Evolutionary conservation across 2,888 invertebrate species (phyloP).

Genomic region (Toxonevra muliebris): DNA sequence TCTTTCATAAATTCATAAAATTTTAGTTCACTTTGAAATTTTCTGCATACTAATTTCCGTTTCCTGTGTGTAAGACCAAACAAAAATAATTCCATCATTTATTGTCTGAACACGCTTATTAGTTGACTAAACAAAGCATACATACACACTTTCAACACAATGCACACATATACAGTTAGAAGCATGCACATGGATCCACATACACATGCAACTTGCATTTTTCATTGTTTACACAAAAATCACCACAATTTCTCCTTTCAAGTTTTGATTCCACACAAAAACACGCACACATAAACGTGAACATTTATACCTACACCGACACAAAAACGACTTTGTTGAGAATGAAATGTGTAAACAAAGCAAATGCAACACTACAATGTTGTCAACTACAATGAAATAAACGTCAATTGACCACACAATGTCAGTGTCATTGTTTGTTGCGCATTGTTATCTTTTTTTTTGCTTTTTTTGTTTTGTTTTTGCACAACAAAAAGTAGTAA

Average conservation of each 20-base stretch:
- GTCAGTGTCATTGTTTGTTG: conserved; percentile 43
- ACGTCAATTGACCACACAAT: conserved; percentile 51
- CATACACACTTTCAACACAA: neutral
- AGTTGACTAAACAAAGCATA: conserved; percentile 7
- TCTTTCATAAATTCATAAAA: too few relatives aligned
- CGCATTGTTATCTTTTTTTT: conserved; percentile 12
- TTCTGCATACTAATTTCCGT: too few relatives aligned
- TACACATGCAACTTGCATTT: conserved; percentile 15
- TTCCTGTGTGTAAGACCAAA: too few relatives aligned
- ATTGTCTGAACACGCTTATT: conserved; percentile 25
- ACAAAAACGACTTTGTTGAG: conserved; percentile 10
- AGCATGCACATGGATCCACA: neutral
- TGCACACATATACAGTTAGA: neutral
- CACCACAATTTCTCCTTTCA: conserved; percentile 26
- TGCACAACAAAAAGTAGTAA: conserved; percentile 3
- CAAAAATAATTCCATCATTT: neutral
- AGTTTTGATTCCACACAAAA: conserved; percentile 16
- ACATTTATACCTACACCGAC: neutral
- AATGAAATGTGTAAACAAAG: conserved; percentile 27
- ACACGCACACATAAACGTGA: neutral
- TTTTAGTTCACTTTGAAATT: too few relatives aligned
- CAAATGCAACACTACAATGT: conserved; percentile 27
- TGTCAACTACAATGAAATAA: conserved; percentile 49
- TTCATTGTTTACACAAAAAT: conserved; percentile 30
- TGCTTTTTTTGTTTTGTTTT: neutral